Base-by-base conservation (phyloP, 2,797 vertebrate species). In the Falco columbarius region DNA sequence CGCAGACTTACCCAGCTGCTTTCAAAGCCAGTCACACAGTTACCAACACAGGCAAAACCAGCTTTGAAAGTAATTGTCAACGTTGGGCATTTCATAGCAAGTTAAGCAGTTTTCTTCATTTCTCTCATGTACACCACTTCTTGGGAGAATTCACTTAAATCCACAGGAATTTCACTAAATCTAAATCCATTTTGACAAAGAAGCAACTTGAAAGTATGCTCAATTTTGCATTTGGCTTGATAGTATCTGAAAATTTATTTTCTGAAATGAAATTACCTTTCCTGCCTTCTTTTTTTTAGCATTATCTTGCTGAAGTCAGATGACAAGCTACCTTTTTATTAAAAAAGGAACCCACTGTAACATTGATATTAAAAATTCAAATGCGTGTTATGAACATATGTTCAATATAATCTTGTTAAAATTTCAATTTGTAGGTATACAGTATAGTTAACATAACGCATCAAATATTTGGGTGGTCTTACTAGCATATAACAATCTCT, bases 121-220 rank as follows among this genome's bases (percentile, higher is more conserved):
- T 68, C 88, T 86, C 61, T 86, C 75, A 90, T 2, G 14, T 89
- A 95, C 6, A 68, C 23, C 2, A 18, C 54, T 81, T 83, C 79
- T 54, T 75, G 66, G 30, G 56, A 96, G 46, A 86, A 88, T 40
- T 86, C 90, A 52, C 68, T 82, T 83, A 77, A 89, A 94, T 77
- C 71, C 85, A 80, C 61, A 81, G 44, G 44, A 83, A 84, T 51
- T 95, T 86, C 58, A 14, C 19, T 81, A 46, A 62, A 61, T 54
- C 23, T 79, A 89, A 95, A 95, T 59, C 40, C 36, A 42, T 79
- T 82, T 67, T 38, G 59, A 90, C 66, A 91, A 95, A 89, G 68
- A 58, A 90, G 65, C 26, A 90, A 62, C 87, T 40, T 82, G 36
- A 74, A 96, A 77, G 32, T 19, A 38, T 66, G 54, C 32, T 91